Percentiles rank a stretch among this genome's conserved stretches.
phyloP scores from a whole-genome alignment of 1,140 invertebrate genomes.

The Nymphalis io region DNA sequence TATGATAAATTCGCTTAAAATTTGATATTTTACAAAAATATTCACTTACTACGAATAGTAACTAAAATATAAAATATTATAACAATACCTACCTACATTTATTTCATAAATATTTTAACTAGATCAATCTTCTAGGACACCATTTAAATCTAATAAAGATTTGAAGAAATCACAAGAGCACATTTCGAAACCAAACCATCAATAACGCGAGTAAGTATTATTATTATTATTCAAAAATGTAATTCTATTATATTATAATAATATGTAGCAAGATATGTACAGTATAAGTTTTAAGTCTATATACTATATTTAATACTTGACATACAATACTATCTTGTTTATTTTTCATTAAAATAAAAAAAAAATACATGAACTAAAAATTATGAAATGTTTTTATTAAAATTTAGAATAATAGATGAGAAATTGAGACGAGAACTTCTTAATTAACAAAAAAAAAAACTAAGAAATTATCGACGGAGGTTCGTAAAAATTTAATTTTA shows the following conservation, averaged over 20 bases:
- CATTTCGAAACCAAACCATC: slow-evolving; percentile 28
- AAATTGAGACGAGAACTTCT: not conserved
- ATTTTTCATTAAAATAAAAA: slow-evolving; percentile 18
- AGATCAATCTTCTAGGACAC: slow-evolving; percentile 37
- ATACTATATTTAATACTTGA: slow-evolving; percentile 58
- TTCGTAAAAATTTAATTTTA: not conserved
- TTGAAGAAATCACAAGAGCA: slow-evolving; percentile 39
- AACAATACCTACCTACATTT: slow-evolving; percentile 36
- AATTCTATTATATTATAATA: slow-evolving; percentile 28
- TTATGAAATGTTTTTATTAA: slow-evolving; percentile 16
- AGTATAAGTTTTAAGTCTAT: slow-evolving; percentile 33
- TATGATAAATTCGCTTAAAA: slow-evolving; percentile 51
- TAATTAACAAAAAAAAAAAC: not conserved
- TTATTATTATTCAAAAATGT: slow-evolving; percentile 27
- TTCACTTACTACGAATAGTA: slow-evolving; percentile 38
- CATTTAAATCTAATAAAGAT: slow-evolving; percentile 33
- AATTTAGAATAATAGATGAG: slow-evolving; percentile 1
- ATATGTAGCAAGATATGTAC: slow-evolving; percentile 53
- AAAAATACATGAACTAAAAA: slow-evolving; percentile 6
- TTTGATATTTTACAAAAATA: slow-evolving; percentile 47
- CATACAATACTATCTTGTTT: slow-evolving; percentile 54
- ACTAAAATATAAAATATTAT: slow-evolving; percentile 35
- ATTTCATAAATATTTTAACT: slow-evolving; percentile 40
- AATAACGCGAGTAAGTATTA: slow-evolving; percentile 15
- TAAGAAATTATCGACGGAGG: not conserved